Evolutionary conservation across 1,140 invertebrate genomes (phyloP).

Genomic region (Zaprionus nigranus): DNA sequence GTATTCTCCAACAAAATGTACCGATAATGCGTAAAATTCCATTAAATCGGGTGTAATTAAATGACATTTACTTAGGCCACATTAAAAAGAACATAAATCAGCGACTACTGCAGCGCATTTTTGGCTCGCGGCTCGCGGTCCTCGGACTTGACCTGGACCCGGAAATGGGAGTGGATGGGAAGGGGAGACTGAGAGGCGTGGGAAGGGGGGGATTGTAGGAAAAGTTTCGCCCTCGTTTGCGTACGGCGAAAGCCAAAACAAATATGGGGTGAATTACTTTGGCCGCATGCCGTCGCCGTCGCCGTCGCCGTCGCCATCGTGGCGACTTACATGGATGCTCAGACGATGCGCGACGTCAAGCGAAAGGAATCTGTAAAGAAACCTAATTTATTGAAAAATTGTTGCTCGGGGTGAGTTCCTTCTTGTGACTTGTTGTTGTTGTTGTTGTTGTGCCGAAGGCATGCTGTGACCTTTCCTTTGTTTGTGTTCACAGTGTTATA

Average conservation of each 20-base stretch:
- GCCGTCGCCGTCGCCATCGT: conserved; percentile 14
- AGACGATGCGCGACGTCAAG: conserved; percentile 55
- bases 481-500: conserved; percentile 81
- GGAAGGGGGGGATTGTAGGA: conserved; percentile 6
- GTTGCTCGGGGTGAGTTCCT: conserved; percentile 65
- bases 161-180: neutral
- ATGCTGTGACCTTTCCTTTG: conserved; percentile 78
- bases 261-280: conserved; percentile 79
- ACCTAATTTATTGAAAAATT: conserved; percentile 83
- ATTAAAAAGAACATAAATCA: conserved; percentile 82
- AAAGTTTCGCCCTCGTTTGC: conserved; percentile 69
- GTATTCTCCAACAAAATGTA: conserved; percentile 54
- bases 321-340: conserved; percentile 50
- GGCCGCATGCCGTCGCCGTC: conserved; percentile 26
- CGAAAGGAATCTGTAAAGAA: conserved; percentile 75
- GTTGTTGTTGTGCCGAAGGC: conserved; percentile 45
- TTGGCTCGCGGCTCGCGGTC: conserved; percentile 29
- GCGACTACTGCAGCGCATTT: conserved; percentile 65
- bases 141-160: conserved; percentile 29
- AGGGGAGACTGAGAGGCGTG: too few relatives aligned
- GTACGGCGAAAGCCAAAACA: conserved; percentile 66
- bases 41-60: conserved; percentile 83
- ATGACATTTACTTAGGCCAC: conserved; percentile 81
- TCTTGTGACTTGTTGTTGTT: conserved; percentile 36
- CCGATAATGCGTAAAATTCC: conserved; percentile 83